phyloP scores from a whole-genome alignment of 1,140 invertebrate genomes.

The Tetraneura akinire region DNA sequence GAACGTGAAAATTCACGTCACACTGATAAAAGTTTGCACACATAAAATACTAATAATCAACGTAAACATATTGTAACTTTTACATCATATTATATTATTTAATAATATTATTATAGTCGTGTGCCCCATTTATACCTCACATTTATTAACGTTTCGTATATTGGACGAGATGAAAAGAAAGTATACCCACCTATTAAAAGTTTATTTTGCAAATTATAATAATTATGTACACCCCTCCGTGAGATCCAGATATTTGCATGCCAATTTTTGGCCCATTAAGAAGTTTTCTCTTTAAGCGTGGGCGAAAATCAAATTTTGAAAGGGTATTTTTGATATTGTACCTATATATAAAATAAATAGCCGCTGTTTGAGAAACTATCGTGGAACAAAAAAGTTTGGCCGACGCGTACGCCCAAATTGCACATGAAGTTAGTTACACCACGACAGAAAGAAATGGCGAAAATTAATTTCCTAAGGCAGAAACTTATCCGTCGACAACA shows the following conservation, averaged over 20 bases:
- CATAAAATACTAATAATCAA: too few species aligned
- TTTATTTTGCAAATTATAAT: background rate
- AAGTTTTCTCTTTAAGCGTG: constrained; percentile 14
- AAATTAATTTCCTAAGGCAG: constrained; percentile 41
- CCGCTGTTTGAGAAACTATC: background rate
- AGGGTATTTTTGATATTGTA: constrained; percentile 35
- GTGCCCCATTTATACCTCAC: too few species aligned
- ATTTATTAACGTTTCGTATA: too few species aligned
- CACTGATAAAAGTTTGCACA: too few species aligned
- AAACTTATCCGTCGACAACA: constrained; percentile 43
- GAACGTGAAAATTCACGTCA: too few species aligned
- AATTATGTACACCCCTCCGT: background rate
- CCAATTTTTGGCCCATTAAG: background rate
- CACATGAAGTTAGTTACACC: constrained; percentile 28
- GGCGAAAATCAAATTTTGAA: constrained; percentile 2
- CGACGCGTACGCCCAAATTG: constrained; percentile 2
- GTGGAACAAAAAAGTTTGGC: constrained; percentile 32
- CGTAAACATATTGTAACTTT: too few species aligned
- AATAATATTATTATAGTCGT: too few species aligned
- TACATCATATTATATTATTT: too few species aligned
- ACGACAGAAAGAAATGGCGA: constrained; percentile 30
- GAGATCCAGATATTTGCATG: background rate
- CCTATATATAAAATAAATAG: background rate
- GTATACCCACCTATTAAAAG: background rate
- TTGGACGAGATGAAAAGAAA: too few species aligned